Conservation (phyloP, 2,888 invertebrate species). For the Chrysolina americana region DNA sequence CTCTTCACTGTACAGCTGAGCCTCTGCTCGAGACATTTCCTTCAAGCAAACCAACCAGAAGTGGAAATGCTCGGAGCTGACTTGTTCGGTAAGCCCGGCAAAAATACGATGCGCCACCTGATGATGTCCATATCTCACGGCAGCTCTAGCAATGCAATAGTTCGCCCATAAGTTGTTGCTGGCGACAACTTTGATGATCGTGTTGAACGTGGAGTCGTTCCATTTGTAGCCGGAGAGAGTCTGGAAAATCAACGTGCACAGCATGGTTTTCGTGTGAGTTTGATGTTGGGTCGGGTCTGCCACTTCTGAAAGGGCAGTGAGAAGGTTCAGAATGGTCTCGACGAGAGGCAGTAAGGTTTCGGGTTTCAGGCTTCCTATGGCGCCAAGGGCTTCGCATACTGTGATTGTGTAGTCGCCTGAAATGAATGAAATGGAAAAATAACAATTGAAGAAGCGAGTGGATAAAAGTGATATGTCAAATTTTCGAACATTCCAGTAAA, state of each 20-base stretch:
- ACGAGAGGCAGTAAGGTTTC: constrained; percentile 74
- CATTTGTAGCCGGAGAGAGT: constrained; percentile 82
- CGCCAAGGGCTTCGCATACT: constrained; percentile 83
- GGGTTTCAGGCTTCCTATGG: constrained; percentile 77
- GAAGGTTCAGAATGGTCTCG: constrained; percentile 71
- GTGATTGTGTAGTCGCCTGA: constrained; percentile 69
- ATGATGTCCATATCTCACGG: constrained; percentile 85
- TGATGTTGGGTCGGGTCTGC: constrained; percentile 61
- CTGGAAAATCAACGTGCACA: constrained; percentile 89
- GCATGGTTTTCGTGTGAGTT: constrained; percentile 78
- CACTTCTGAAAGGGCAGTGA: constrained; percentile 65
- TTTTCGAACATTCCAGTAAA: no score
- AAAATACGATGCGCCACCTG: constrained; percentile 73
- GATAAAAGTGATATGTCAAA: no score
- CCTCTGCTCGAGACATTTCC: constrained; percentile 82
- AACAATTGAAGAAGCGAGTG: no score
- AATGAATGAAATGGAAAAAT: constrained; percentile 44
- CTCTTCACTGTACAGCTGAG: constrained; percentile 72
- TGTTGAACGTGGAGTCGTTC: constrained; percentile 74
- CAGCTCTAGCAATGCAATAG: constrained; percentile 89
- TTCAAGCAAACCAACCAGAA: constrained; percentile 90
- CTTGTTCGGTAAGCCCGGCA: constrained; percentile 72
- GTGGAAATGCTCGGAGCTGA: constrained; percentile 88
- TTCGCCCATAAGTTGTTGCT: constrained; percentile 84
- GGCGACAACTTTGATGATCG: constrained; percentile 71